Evolutionary conservation across 1,140 invertebrate species (phyloP).

Genomic region (Leucophenga varia): DNA sequence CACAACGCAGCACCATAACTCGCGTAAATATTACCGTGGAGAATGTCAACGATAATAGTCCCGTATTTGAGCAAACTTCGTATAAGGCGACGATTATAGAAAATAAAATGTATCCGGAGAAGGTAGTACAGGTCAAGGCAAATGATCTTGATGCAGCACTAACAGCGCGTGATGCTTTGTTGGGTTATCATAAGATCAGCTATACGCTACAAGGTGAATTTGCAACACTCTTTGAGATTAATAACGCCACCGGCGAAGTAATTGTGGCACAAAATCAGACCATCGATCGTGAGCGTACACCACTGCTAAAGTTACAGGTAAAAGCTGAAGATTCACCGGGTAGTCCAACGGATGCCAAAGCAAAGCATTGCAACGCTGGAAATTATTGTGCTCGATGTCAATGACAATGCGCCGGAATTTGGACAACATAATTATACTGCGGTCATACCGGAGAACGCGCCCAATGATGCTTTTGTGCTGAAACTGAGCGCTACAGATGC

Average conservation of each 20-base stretch:
- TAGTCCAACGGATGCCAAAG: slow-evolving; percentile 64
- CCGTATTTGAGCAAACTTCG: slow-evolving; percentile 68
- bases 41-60: slow-evolving; percentile 81
- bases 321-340: slow-evolving; percentile 74
- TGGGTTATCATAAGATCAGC: slow-evolving; percentile 68
- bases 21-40: slow-evolving; percentile 71
- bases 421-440: slow-evolving; percentile 59
- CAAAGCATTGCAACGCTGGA: slow-evolving; percentile 65
- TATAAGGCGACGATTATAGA: slow-evolving; percentile 73
- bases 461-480: slow-evolving; percentile 65
- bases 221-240: slow-evolving; percentile 70
- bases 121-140: slow-evolving; percentile 70
- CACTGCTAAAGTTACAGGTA: slow-evolving; percentile 67
- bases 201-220: slow-evolving; percentile 73
- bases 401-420: slow-evolving; percentile 71
- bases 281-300: slow-evolving; percentile 75
- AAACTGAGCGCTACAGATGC: slow-evolving; percentile 80
- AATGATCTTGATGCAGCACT: slow-evolving; percentile 69
- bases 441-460: slow-evolving; percentile 69
- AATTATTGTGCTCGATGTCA: slow-evolving; percentile 77
- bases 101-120: slow-evolving; percentile 68
- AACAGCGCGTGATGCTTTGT: slow-evolving; percentile 62
- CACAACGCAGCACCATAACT: slow-evolving; percentile 65
- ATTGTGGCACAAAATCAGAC: slow-evolving; percentile 68
- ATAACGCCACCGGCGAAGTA: slow-evolving; percentile 67